A percentile compares a stretch with the other conserved stretches of the same genome.
These are phyloP conservation scores for Nymphalis io DNA, from an alignment of 1,140 invertebrate genomes.

Conservation along the genomic window DNA sequence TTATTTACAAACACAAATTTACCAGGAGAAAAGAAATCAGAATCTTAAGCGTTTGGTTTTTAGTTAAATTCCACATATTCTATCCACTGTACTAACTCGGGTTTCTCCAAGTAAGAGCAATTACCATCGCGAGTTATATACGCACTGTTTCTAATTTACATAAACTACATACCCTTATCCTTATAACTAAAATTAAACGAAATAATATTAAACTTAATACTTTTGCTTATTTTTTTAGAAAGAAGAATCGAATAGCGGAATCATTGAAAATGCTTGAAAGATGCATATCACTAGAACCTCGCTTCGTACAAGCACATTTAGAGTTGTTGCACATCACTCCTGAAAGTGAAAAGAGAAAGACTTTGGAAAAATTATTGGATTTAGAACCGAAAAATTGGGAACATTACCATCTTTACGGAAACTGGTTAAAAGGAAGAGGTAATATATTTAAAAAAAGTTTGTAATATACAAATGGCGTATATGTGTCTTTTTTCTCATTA, in stretches of 20 bases:
- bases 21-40: too few relatives aligned
- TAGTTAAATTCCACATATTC: too few relatives aligned
- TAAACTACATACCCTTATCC: too few relatives aligned
- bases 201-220: not conserved
- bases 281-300: slow-evolving; percentile 84
- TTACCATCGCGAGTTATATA: too few relatives aligned
- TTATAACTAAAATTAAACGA: not conserved
- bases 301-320: slow-evolving; percentile 85
- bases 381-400: slow-evolving; percentile 85
- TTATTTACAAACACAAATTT: too few relatives aligned
- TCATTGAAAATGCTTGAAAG: slow-evolving; percentile 85
- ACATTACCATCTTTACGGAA: slow-evolving; percentile 84
- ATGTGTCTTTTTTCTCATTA: too few relatives aligned
- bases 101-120: too few relatives aligned
- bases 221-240: slow-evolving; percentile 73
- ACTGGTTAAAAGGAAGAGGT: slow-evolving; percentile 85
- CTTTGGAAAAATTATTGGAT: slow-evolving; percentile 82
- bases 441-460: not conserved
- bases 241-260: slow-evolving; percentile 84
- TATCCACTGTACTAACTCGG: too few relatives aligned
- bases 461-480: too few relatives aligned
- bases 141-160: too few relatives aligned
- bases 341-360: slow-evolving; percentile 78
- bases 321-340: slow-evolving; percentile 83
- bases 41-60: too few relatives aligned